phyloP scores from a whole-genome alignment of 2,888 invertebrate species.

The Netelia melanura region DNA sequence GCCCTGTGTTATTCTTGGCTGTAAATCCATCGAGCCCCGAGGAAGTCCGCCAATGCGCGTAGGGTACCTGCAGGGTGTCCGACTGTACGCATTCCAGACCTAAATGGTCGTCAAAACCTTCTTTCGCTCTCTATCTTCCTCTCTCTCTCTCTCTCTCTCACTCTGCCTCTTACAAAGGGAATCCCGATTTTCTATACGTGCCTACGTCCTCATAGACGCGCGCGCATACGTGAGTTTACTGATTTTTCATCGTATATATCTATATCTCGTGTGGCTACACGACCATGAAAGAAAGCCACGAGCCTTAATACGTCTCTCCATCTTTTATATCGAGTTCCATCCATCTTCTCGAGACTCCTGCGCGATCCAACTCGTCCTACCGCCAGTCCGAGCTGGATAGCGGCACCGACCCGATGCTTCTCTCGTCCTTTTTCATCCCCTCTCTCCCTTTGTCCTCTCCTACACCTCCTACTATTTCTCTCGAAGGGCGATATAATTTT shows the following conservation, averaged over 20 bases:
- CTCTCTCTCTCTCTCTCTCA: slow-evolving; percentile 41
- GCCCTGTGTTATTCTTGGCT: neutral
- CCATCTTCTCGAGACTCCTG: slow-evolving; percentile 47
- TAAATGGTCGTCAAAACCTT: slow-evolving; percentile 66
- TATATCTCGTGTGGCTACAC: slow-evolving; percentile 15
- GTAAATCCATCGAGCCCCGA: slow-evolving; percentile 13
- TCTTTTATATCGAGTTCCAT: slow-evolving; percentile 63
- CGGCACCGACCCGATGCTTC: slow-evolving; percentile 29
- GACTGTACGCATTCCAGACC: slow-evolving; percentile 55
- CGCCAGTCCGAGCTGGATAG: neutral
- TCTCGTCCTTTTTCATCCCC: slow-evolving; percentile 16
- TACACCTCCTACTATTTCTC: slow-evolving; percentile 1
- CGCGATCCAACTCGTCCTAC: slow-evolving; percentile 39
- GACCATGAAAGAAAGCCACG: slow-evolving; percentile 35
- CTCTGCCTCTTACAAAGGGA: slow-evolving; percentile 36
- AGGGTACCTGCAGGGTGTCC: slow-evolving; percentile 58
- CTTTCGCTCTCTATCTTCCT: slow-evolving; percentile 40
- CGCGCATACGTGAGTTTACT: neutral
- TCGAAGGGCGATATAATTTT: slow-evolving; percentile 4
- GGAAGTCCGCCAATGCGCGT: slow-evolving; percentile 13
- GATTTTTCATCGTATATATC: neutral
- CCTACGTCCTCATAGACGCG: neutral
- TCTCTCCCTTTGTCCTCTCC: neutral
- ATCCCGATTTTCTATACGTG: slow-evolving; percentile 29
- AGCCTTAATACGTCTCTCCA: slow-evolving; percentile 43